Base-by-base conservation (phyloP, 2,113 vertebrate genomes). In the Tragelaphus imberbis region DNA sequence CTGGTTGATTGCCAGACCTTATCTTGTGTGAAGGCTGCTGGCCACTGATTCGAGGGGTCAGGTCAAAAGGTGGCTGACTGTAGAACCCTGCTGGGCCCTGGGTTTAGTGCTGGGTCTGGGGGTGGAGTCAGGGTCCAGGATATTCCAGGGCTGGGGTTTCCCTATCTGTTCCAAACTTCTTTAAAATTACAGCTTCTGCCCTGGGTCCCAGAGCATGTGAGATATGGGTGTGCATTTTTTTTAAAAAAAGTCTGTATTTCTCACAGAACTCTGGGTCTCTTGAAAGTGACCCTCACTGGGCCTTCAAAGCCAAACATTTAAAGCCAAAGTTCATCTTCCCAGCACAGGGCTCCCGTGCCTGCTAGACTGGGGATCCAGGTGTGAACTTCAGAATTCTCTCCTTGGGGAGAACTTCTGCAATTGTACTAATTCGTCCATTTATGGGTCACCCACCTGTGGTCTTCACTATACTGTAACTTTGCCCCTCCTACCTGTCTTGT, bases 281-380 rank as follows among this genome's bases (percentile, higher is more conserved):
- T 51, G 16, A 81, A 51, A 51, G 47, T 33, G 49, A 81, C 5
- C 9, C 79, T 49, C 47, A 30, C 16, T 33, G 79, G 79, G 5
- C 28, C 28, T 81, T 81, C 30, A 81, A 80, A 80, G 44, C 44
- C 27, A 80, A 30, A 49, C 16, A 30, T 33, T 51, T 49, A 33
- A 51, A 33, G 47, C 10, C 19, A 23, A 23, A 49, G 47, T 81
- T 81, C 28, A 2, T 81, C 28, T 51, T 33, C 47, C 79, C 28
- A 49, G 77, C 27, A 30, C 28, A 80, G 44, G 77, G 27, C n/a
- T 71, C 19, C n/a, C 17, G 5, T 0, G 0, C 19, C 7, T 15
- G 7, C 4, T 47, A 17, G 7, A 49, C 27, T 49, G 77, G 27
- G 44, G 27, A 79, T 17, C 44, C 44, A 79, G 14, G 16, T 17